Evolutionary conservation across 2,113 vertebrate species (phyloP).

Genomic region (Illadopsis cleaveri): DNA sequence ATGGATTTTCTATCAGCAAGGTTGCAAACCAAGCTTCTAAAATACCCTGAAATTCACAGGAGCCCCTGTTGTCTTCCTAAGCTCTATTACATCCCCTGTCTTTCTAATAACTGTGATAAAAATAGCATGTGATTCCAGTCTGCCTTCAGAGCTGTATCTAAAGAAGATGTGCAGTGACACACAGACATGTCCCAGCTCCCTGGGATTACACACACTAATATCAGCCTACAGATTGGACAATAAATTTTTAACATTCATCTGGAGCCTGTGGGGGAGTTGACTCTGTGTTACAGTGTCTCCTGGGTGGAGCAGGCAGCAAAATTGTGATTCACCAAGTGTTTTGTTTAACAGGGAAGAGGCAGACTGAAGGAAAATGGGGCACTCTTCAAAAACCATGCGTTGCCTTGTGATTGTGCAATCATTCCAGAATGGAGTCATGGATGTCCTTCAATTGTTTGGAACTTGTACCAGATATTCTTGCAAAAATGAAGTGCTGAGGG

Average conservation of each 20-base stretch:
- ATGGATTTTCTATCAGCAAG: neutral
- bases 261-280: neutral
- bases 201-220: neutral
- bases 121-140: neutral
- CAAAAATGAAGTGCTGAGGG: neutral
- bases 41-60: neutral
- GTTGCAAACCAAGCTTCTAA: neutral
- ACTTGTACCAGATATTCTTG: neutral
- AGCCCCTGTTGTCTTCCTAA: neutral
- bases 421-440: neutral
- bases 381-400: fast-evolving
- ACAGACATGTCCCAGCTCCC: neutral
- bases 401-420: neutral
- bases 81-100: neutral
- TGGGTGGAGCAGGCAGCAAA: neutral
- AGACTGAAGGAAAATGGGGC: neutral
- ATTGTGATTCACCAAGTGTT: neutral
- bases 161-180: slow-evolving; percentile 39
- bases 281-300: neutral
- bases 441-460: neutral
- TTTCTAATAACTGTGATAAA: slow-evolving; percentile 7
- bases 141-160: neutral
- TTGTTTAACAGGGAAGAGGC: neutral
- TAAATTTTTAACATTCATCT: slow-evolving; percentile 9
- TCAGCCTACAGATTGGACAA: neutral